Evolutionary conservation across 2,113 vertebrate genomes (phyloP).

Genomic region (Pachycephala philippinensis): DNA sequence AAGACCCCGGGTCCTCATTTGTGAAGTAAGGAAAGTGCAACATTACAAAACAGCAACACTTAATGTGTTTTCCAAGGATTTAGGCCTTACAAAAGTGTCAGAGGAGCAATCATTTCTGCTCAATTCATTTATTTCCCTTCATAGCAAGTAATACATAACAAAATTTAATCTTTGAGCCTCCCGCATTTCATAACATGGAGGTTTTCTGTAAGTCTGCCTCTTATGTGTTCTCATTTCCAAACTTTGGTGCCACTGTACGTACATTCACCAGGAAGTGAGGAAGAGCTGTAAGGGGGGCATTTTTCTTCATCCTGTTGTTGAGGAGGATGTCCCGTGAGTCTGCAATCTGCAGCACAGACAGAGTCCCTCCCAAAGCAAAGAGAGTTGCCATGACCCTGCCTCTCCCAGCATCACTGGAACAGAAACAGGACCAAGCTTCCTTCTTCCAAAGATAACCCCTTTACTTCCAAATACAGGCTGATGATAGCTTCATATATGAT

Average conservation of each 20-base stretch:
- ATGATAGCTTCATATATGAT: neutral
- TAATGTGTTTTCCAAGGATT: neutral
- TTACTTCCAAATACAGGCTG: neutral
- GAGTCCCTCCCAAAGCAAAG: accelerated
- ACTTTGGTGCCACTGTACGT: accelerated
- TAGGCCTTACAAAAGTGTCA: neutral
- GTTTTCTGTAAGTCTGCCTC: neutral
- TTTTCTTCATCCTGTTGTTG: accelerated
- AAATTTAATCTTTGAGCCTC: neutral
- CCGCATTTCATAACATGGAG: accelerated
- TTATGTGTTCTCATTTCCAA: neutral
- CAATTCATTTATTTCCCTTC: neutral
- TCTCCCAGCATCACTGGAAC: neutral
- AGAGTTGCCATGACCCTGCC: neutral
- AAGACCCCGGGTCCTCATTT: neutral
- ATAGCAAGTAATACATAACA: neutral
- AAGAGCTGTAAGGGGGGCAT: neutral
- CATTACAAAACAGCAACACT: neutral
- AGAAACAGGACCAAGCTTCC: neutral
- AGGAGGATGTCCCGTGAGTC: no score
- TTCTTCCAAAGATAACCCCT: neutral
- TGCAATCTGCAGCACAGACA: accelerated
- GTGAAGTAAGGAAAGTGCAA: neutral
- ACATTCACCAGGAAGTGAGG: neutral
- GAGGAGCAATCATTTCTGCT: neutral